Conservation (phyloP, 2,888 invertebrate species). For the Andrena bicolor region DNA sequence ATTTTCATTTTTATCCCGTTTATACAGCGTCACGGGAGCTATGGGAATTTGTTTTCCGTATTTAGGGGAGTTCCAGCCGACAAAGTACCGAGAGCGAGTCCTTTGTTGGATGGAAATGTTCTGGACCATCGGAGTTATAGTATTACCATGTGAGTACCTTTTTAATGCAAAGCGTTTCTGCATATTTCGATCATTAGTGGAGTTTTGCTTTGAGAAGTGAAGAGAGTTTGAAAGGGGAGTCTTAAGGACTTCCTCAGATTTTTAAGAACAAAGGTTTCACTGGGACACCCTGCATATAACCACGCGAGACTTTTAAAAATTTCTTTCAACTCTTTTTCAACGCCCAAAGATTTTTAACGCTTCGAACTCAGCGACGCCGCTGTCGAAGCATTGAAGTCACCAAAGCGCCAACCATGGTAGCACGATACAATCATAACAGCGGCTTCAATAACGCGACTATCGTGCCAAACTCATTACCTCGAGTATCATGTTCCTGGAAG, state of each 20-base stretch:
- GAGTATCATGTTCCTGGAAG: too few species aligned
- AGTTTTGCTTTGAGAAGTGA: not conserved
- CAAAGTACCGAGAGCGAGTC: slow-evolving; percentile 92
- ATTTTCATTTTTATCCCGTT: slow-evolving; percentile 30
- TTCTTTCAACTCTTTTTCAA: too few species aligned
- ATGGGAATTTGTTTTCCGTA: slow-evolving; percentile 94
- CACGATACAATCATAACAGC: not conserved
- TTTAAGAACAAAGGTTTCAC: too few species aligned
- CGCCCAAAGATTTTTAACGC: not conserved
- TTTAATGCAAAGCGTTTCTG: not conserved
- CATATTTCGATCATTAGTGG: not conserved
- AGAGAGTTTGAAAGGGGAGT: too few species aligned
- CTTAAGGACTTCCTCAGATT: too few species aligned
- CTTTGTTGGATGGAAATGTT: slow-evolving; percentile 95
- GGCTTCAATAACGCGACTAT: not conserved
- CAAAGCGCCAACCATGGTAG: not conserved
- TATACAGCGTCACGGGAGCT: slow-evolving; percentile 90
- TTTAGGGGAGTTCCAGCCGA: slow-evolving; percentile 93
- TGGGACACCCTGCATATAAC: too few species aligned
- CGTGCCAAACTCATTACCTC: too few species aligned
- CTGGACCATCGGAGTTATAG: slow-evolving; percentile 92
- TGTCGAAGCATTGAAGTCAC: slow-evolving; percentile 8
- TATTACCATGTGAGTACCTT: slow-evolving; percentile 89
- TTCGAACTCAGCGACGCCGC: not conserved
- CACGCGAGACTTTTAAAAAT: too few species aligned